Base-by-base conservation (phyloP, 2,888 invertebrate genomes). In the Archaeoteleia sp. region DNA sequence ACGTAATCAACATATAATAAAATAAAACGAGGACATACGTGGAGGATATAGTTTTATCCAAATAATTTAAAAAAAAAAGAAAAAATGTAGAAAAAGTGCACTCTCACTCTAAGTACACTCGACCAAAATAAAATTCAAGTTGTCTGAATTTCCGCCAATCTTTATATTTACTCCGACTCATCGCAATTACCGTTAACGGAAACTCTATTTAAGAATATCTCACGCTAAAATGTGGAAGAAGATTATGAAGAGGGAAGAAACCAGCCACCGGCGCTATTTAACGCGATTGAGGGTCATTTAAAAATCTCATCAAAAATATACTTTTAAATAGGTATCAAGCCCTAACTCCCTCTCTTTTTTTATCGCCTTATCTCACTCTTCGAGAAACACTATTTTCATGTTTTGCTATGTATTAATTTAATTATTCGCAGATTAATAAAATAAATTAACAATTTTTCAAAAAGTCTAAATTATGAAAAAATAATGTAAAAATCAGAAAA, bases 231-330 rank as follows among this genome's bases (percentile, higher is more conserved):
- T 46, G 66, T 55, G 35, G 45, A 62, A 65, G 66, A 30, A 45
- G 60, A 65, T 69, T 60, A 69, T 51, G 63, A 61, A 68, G 60
- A 66, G 66, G 68, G 63, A 65, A 65, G 68, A 62, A 53, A 55
- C 57, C 63, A 68, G 72, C 74, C 74, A 70, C 72, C 68, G 72
- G 72, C 72, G 74, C 72, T 77, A 72, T 80, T 84, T 83, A 83
- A 84, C 82, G 81, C 82, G 82, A 84, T 85, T 84, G 81, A 75
- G 74, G 78, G 80, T 83, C 82, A 79, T 83, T 85, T 84, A 81
- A 84, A 85, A 84, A 84, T 83, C 80, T 79, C 83, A 83, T 84
- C 82, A 83, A 82, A 79, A 79, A 78, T 78, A 70, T 75, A 79
- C 76, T 75, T 74, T 74, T 69, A 54, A 42, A 67, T 63, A 49